A percentile compares a stretch with the other conserved stretches of the same genome.
These are phyloP conservation scores for Cataglyphis hispanica DNA, from an alignment of 1,140 invertebrate genomes.

Conservation along the genomic window DNA sequence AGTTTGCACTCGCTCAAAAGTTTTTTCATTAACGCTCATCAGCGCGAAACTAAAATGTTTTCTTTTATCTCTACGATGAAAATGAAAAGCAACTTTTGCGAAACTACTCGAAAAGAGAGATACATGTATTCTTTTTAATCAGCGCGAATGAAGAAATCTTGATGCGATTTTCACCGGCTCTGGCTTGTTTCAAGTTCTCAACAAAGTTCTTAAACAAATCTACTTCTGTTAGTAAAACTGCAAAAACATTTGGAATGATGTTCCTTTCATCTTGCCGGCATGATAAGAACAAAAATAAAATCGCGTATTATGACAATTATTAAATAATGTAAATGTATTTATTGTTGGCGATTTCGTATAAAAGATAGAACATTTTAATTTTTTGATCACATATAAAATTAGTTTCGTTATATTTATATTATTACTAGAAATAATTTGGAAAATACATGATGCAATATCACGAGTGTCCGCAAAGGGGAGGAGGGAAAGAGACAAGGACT, in stretches of 20 bases:
- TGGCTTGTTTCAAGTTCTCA: background rate
- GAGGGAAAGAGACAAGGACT: no score
- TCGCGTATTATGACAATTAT: background rate
- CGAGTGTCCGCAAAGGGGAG: no score
- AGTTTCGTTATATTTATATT: background rate
- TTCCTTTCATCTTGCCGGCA: background rate
- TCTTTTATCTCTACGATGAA: no score
- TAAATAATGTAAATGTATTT: slow-evolving; percentile 2
- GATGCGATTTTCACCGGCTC: no score
- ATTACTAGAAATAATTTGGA: background rate
- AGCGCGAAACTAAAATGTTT: no score
- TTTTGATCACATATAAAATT: background rate
- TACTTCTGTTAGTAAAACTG: background rate
- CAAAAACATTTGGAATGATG: background rate
- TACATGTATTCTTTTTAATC: no score
- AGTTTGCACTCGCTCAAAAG: background rate
- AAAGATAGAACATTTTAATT: background rate
- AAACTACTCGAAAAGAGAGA: no score
- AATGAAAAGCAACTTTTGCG: no score
- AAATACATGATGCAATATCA: background rate
- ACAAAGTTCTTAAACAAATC: background rate
- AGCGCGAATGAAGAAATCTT: no score
- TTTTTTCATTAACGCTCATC: background rate
- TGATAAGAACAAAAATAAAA: no score
- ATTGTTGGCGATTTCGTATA: background rate